Base-by-base conservation (phyloP, 2,797 vertebrate genomes). In the Sardinella longiceps region DNA sequence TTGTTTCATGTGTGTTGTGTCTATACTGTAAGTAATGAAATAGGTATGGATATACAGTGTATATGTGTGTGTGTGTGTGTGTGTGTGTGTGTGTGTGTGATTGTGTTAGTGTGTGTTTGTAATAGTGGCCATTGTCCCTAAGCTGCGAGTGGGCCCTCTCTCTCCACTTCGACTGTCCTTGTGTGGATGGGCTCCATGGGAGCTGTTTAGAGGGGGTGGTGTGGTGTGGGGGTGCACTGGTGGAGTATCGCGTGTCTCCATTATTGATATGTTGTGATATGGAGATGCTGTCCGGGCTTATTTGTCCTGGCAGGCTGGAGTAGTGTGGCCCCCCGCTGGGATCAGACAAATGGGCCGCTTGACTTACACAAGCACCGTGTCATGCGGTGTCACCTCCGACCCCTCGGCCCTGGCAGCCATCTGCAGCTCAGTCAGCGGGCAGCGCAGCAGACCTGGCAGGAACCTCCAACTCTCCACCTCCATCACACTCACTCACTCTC, bases 221-320 rank as follows among this genome's bases (percentile, higher is more conserved):
- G 80, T 43, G 43, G 50, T 85, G 60, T 84, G 81, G 82, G 81
- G 28, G 74, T 51, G 82, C 83, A 83, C 85, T 82, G 66, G 15
- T 39, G 53, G 86, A 70, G 80, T 86, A 87, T 90, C 86, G 83
- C 70, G 60, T 90, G 77, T 85, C 88, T 83, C 81, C 60, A 51
- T 80, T 88, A 90, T 90, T 80, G 88, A 89, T 85, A 84, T 90
- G 88, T 90, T 90, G 86, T 85, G 87, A 87, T 83, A 74, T 87
- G 84, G 70, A 53, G 60, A 77, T 88, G 70, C 84, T 81, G 86
- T 83, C 53, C 81, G 56, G 60, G 53, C n/a, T 60, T 60, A 33
- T 74, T 80, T 83, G 81, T 77, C 37, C 70, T 77, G 70, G 70
- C 70, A 77, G 70, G 70, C 70, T 23, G 18, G 15, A 77, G 37